These are phyloP conservation scores for Romanogobio albipinnatus DNA, from an alignment of 2,113 vertebrate species.

Conservation along the genomic window DNA sequence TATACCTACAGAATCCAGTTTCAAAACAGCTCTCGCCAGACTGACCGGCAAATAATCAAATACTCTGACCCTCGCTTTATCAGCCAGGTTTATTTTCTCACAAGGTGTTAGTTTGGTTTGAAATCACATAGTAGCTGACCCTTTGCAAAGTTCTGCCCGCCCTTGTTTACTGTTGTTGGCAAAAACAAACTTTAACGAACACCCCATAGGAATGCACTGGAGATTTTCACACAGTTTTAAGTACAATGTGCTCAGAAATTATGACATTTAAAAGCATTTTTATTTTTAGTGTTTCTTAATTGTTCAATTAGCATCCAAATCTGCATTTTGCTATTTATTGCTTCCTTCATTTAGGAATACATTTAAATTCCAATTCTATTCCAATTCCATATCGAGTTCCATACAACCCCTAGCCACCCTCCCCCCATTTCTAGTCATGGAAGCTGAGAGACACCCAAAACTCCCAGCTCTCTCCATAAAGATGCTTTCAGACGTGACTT, in stretches of 20 bases:
- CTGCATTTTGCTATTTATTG: background rate
- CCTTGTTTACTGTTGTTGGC: background rate
- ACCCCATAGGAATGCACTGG: background rate
- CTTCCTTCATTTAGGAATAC: background rate
- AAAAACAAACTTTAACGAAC: background rate
- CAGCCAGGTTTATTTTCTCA: slow-evolving; percentile 60
- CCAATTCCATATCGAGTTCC: no score
- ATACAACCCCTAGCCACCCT: no score
- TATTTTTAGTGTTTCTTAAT: background rate
- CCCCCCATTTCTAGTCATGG: slow-evolving; percentile 24
- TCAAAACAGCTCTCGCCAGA: background rate
- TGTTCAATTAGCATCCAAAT: background rate
- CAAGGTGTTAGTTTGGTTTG: slow-evolving; percentile 45
- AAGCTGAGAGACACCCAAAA: slow-evolving; percentile 56
- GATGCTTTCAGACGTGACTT: slow-evolving; percentile 44
- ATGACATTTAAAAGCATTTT: background rate
- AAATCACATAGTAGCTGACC: slow-evolving; percentile 2
- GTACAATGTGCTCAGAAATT: background rate
- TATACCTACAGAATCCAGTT: slow-evolving; percentile 62
- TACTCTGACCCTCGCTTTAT: background rate
- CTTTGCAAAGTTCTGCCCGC: background rate
- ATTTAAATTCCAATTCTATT: no score
- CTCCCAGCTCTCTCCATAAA: slow-evolving; percentile 46
- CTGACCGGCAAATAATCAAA: background rate
- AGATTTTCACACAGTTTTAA: background rate